Percentiles rank a stretch among this genome's conserved stretches.
phyloP scores from a whole-genome alignment of 2,797 vertebrate species.

The Acrossocheilus wenchowensis region DNA sequence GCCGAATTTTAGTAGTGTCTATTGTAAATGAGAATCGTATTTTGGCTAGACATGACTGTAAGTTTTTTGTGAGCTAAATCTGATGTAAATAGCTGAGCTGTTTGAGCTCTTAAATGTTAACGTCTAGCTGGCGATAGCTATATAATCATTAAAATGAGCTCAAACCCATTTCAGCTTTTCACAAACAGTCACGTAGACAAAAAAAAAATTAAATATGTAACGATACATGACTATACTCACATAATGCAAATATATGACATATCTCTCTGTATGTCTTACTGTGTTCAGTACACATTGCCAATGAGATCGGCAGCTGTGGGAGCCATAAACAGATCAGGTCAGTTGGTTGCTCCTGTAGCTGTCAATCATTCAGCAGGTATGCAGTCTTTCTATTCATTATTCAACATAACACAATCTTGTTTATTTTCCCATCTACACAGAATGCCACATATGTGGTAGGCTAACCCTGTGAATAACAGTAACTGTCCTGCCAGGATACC shows the following conservation, averaged over 20 bases:
- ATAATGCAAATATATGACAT: not conserved
- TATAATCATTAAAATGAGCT: not conserved
- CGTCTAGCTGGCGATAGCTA: not conserved
- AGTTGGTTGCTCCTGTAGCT: conserved; percentile 2
- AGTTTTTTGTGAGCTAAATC: too few species aligned
- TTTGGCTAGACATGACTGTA: too few species aligned
- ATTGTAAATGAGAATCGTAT: not conserved
- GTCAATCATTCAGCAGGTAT: conserved; percentile 34
- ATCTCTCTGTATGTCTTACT: not conserved
- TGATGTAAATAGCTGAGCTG: too few species aligned
- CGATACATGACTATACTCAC: not conserved
- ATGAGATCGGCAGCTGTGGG: conserved; percentile 4
- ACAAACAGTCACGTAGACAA: not conserved
- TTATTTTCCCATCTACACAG: conserved; percentile 41
- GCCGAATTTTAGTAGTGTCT: not conserved
- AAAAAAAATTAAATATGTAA: not conserved
- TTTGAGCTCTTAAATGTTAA: not conserved
- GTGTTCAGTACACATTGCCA: not conserved
- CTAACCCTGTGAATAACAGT: conserved; percentile 37
- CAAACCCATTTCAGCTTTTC: not conserved
- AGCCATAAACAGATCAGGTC: conserved; percentile 31
- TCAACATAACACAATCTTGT: conserved; percentile 32
- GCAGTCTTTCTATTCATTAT: conserved; percentile 46
- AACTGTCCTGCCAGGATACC: conserved; percentile 27
- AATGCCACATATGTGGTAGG: conserved; percentile 27